Base-by-base conservation (phyloP, 1,140 invertebrate species). In the Nixonia krombeini region DNA sequence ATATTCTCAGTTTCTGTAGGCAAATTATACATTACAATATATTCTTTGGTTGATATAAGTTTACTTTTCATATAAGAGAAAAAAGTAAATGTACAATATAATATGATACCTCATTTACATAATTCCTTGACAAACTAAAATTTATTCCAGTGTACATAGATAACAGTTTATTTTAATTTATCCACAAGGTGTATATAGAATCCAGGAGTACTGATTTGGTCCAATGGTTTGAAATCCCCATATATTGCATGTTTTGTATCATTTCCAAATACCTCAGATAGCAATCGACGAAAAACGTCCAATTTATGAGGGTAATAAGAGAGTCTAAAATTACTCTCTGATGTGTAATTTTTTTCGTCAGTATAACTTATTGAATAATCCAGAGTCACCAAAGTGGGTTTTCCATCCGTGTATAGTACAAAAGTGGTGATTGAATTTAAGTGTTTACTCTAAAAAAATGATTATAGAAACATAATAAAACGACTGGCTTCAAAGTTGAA, bases 181-280 rank as follows among this genome's bases (percentile, higher is more conserved):
- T 94, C 87, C 45, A 95, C 86, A 5, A 94, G 86, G 73, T 96
- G 94, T 46, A 96, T 94, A 68, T 93, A 96, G 80, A 94, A 95
- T 21, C 89, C 92, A 0, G 94, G 93, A 66, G 88, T 85, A 51
- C 89, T 71, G 7, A 90, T 84, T 58, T 89, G 72, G 26, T 88
- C 85, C 13, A 95, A 76, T 0, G 87, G 81, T 77, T 94, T 91
- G 81, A 96, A 96, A 79, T 96, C 94, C 0, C 90, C 93, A 67
- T 88, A 96, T 15, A 94, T 89, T 33, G 86, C 86, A 75, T 94
- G 91, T 42, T 88, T 87, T 0, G 87, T 86, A 15, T 87, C 79
- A 7, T 83, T 69, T n/a, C 88, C 88, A 77, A 96, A 96, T 3
- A 89, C 88, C 49, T 92, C 90, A 29, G 86, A 80, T 9, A 96